Evolutionary conservation across 1,140 invertebrate genomes (phyloP), one percentile per base, ranked within the genome.

Genomic region (Drosophila kikkawai): DNA sequence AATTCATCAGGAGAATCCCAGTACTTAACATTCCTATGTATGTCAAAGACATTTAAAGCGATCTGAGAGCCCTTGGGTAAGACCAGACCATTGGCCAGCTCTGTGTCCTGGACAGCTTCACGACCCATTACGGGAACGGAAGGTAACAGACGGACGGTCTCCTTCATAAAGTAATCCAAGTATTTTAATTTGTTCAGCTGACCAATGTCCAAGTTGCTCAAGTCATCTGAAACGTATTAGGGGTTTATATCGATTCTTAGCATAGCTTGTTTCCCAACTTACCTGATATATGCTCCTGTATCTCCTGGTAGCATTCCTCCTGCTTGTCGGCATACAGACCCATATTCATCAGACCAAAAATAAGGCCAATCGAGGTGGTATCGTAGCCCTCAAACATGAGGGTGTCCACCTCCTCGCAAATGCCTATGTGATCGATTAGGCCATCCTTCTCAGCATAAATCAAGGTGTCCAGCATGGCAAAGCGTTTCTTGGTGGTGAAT

Each of bases 321-420:
- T 97, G 96, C 44, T 94, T 92, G 39, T 95, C 93, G 15, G 93
- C 94, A 88, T 96, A 91, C 51, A 94, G 87, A 4, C 95, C 95
- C 3, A 96, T 75, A 13, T 94, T 91, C 84, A 95, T 94, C 6
- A 96, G 80, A 0, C 93, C 93, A 92, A 95, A 96, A 50, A 91
- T 94, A 4, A 96, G 79, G 4, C 90, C 94, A 42, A 94, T 93
- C 1, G 95, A 94, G 2, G 96, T 96, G n/a, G 97, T 97, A 80
- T 97, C 97, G 79, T 96, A 96, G 1, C 94, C 94, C 80, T 95
- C 96, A 93, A 97, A 97, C 94, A 97, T 96, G 64, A 97, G 97
- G 0, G 96, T 97, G 85, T 97, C 96, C 5, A 97, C 96, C 94
- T 97, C 97, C 85, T 97, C 96, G 76, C 95, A 94, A 45, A 98